These are phyloP conservation scores for Pasiphila rectangulata DNA, from an alignment of 2,888 invertebrate species.

Conservation along the genomic window DNA sequence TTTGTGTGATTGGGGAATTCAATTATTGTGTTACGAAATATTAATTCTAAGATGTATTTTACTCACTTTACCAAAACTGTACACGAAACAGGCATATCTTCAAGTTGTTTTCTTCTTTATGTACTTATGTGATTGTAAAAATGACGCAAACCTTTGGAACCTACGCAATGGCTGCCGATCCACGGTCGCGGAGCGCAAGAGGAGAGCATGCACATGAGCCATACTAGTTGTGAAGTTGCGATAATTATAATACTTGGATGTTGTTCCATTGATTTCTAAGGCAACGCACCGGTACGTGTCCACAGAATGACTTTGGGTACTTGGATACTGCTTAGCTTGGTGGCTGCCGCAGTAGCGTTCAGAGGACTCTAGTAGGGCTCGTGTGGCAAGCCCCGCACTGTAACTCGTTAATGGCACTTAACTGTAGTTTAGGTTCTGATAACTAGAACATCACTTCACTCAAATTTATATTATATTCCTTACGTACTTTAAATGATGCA, in stretches of 20 bases:
- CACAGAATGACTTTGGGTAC: no score
- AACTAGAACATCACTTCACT: conserved; percentile 30
- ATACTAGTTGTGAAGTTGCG: neutral
- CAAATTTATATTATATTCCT: conserved; percentile 23
- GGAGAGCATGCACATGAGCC: conserved; percentile 11
- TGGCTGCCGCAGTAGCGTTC: neutral
- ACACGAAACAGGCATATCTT: conserved; percentile 28
- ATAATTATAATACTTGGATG: neutral
- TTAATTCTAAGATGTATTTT: neutral
- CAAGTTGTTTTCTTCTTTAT: neutral
- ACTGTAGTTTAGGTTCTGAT: conserved; percentile 38
- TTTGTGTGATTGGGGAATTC: conserved; percentile 6
- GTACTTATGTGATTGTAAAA: neutral
- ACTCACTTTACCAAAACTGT: neutral
- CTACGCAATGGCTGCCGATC: no score
- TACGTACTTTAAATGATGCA: conserved; percentile 12
- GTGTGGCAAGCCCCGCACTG: conserved; percentile 18
- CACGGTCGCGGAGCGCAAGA: neutral
- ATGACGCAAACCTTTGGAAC: no score
- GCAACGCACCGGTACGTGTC: no score
- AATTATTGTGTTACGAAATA: neutral
- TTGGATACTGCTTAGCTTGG: neutral
- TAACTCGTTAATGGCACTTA: conserved; percentile 29
- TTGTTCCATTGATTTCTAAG: neutral
- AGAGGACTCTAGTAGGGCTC: conserved; percentile 7